A percentile compares a stretch with the other conserved stretches of the same genome.
Conservation (phyloP, 2,888 invertebrate species). For the Tholera decimalis region DNA sequence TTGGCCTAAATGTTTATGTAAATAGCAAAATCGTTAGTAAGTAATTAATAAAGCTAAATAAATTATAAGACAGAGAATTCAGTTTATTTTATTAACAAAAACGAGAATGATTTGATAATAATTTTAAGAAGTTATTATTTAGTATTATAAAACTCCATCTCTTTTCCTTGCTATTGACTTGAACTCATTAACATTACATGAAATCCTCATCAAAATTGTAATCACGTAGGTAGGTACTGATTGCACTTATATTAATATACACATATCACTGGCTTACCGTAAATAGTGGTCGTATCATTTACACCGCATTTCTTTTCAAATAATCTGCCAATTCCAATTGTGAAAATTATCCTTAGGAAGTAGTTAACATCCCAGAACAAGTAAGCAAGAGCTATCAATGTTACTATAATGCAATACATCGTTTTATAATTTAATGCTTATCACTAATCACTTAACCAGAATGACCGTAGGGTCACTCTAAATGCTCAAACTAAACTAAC, state of each 20-base stretch:
- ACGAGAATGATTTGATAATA: no score
- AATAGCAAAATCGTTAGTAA: no score
- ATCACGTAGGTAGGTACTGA: not conserved
- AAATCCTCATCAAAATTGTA: constrained; percentile 1
- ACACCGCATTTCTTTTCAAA: constrained; percentile 94
- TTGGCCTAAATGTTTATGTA: no score
- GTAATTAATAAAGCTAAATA: no score
- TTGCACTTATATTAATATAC: constrained; percentile 32
- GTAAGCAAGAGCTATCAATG: constrained; percentile 91
- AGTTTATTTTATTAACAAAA: no score
- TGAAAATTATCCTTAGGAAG: constrained; percentile 94
- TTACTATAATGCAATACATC: constrained; percentile 83
- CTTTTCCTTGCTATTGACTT: no score
- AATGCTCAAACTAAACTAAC: constrained; percentile 50
- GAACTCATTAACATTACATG: not conserved
- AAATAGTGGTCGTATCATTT: constrained; percentile 94
- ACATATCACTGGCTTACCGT: constrained; percentile 91
- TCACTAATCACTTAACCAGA: not conserved
- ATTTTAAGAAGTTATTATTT: no score
- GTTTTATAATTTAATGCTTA: constrained; percentile 36
- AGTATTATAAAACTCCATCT: no score
- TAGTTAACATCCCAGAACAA: constrained; percentile 95
- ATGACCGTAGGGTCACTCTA: constrained; percentile 31
- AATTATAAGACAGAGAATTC: no score
- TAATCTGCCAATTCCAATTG: constrained; percentile 93